Conservation (phyloP, 2,888 invertebrate species). For the Ophion ellenae region DNA sequence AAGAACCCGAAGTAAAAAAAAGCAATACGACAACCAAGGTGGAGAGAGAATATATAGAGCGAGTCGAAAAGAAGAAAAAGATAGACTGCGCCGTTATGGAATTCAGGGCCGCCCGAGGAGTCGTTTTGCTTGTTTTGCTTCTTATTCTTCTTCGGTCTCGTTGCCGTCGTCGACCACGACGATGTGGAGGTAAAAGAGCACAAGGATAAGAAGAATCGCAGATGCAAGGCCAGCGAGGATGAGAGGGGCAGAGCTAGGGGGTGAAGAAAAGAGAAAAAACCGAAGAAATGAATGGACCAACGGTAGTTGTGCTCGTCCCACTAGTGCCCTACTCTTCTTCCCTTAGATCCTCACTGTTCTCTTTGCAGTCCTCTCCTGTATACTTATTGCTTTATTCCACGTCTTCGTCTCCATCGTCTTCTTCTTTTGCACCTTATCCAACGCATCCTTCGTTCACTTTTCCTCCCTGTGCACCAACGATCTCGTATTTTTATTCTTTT, state of each 20-base stretch:
- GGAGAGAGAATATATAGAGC: slow-evolving; percentile 41
- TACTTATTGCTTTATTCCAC: slow-evolving; percentile 61
- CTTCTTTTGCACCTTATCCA: slow-evolving; percentile 41
- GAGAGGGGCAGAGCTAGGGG: slow-evolving; percentile 15
- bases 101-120: slow-evolving; percentile 70
- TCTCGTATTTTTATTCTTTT: slow-evolving; percentile 22
- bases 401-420: slow-evolving; percentile 70
- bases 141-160: slow-evolving; percentile 51
- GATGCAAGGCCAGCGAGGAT: slow-evolving; percentile 44
- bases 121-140: slow-evolving; percentile 70
- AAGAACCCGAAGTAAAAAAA: slow-evolving; percentile 41
- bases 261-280: slow-evolving; percentile 68
- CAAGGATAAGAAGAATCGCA: slow-evolving; percentile 70
- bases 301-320: slow-evolving; percentile 75
- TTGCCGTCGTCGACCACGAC: slow-evolving; percentile 28
- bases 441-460: slow-evolving; percentile 71
- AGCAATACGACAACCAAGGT: slow-evolving; percentile 30
- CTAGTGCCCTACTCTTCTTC: slow-evolving; percentile 71
- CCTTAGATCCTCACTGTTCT: slow-evolving; percentile 61
- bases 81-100: slow-evolving; percentile 66
- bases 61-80: slow-evolving; percentile 65
- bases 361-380: slow-evolving; percentile 56
- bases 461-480: slow-evolving; percentile 35
- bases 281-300: slow-evolving; percentile 78
- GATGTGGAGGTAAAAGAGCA: slow-evolving; percentile 65